Conservation (phyloP, 2,797 vertebrate species). For the Passerculus sandwichensis region DNA sequence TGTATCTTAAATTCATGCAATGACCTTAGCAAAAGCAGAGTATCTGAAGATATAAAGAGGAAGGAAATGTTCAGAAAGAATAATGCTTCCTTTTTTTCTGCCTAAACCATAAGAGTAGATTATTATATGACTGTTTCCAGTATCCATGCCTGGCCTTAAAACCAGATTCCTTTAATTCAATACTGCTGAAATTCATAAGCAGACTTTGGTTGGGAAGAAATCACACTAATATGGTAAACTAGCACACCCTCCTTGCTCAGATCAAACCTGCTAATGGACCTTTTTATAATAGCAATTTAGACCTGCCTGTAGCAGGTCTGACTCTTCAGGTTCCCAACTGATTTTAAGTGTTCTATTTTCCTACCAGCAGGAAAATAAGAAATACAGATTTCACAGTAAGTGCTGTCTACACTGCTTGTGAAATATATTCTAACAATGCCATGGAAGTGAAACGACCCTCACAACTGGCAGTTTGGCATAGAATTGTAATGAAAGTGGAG, state of each 20-base stretch:
- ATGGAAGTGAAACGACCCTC: not conserved
- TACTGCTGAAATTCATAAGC: slow-evolving; percentile 38
- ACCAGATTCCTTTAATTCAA: slow-evolving; percentile 46
- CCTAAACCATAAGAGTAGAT: not conserved
- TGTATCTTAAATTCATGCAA: slow-evolving; percentile 75
- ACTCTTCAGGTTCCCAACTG: slow-evolving; percentile 1
- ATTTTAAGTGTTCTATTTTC: slow-evolving; percentile 29
- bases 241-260: slow-evolving; percentile 24
- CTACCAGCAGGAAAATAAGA: slow-evolving; percentile 10
- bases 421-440: not conserved
- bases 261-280: slow-evolving; percentile 38
- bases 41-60: slow-evolving; percentile 65
- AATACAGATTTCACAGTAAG: slow-evolving; percentile 10
- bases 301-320: slow-evolving; percentile 6
- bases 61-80: slow-evolving; percentile 57
- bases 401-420: not conserved
- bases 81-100: slow-evolving; percentile 36
- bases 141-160: slow-evolving; percentile 36
- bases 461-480: not conserved
- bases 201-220: slow-evolving; percentile 10
- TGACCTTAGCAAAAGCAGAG: slow-evolving; percentile 72
- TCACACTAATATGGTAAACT: slow-evolving; percentile 17
- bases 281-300: slow-evolving; percentile 11
- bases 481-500: not conserved
- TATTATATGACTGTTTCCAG: slow-evolving; percentile 10